phyloP scores from a whole-genome alignment of 35 echinoderm and acorn worm species.

The Diadema setosum region DNA sequence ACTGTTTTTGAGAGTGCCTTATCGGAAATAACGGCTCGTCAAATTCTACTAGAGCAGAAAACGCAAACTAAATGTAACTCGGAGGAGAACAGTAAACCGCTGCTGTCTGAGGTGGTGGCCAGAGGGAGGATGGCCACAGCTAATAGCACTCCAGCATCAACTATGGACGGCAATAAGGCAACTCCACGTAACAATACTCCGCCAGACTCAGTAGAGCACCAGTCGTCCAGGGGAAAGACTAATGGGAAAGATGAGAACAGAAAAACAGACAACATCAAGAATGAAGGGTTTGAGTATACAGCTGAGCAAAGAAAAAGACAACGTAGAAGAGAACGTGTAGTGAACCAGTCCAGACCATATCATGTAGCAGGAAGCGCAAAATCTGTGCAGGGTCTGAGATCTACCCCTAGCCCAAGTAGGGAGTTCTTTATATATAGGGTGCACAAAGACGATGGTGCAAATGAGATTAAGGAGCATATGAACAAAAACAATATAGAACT shows the following conservation, averaged over 20 bases:
- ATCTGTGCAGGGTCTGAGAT: neutral
- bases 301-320: neutral
- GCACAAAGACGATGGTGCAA: neutral
- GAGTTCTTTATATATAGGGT: neutral
- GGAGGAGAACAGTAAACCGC: neutral
- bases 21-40: neutral
- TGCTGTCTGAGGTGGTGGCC: neutral
- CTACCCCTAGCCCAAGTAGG: neutral
- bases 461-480: neutral
- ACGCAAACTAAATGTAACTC: neutral
- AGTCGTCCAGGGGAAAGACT: neutral
- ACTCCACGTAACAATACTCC: no score
- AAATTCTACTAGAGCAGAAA: neutral
- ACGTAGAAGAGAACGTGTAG: neutral
- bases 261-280: no score
- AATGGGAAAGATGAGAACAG: no score
- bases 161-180: neutral
- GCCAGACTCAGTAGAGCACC: no score
- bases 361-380: neutral
- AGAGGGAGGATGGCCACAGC: neutral
- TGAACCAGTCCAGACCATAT: neutral
- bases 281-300: neutral
- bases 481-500: no score
- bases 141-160: neutral
- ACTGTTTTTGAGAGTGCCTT: neutral